Conservation (phyloP, 2,888 invertebrate species). For the Prosapia bicincta region DNA sequence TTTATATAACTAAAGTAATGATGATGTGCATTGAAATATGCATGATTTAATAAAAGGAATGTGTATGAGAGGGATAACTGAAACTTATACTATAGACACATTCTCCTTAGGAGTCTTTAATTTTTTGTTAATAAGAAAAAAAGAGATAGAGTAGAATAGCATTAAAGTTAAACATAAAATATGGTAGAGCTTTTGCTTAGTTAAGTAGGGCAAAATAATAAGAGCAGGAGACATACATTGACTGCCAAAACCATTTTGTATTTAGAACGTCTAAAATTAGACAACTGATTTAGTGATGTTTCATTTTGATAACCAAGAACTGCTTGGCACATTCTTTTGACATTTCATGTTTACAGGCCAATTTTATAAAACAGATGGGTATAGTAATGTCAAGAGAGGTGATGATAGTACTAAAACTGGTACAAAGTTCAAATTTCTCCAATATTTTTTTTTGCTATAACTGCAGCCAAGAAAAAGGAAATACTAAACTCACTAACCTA, state of each 20-base stretch:
- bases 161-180: not conserved
- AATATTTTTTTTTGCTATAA: too few species aligned
- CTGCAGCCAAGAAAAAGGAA: too few species aligned
- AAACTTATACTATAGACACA: too few species aligned
- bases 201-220: not conserved
- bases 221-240: not conserved
- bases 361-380: not conserved
- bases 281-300: not conserved
- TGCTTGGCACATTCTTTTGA: not conserved
- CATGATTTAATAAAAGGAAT: too few species aligned
- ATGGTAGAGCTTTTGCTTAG: too few species aligned
- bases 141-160: not conserved
- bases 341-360: not conserved
- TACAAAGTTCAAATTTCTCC: too few species aligned
- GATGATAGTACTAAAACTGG: not conserved
- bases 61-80: too few species aligned
- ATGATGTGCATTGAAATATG: too few species aligned
- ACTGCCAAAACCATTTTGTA: not conserved
- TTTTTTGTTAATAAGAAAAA: too few species aligned
- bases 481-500: too few species aligned
- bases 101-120: too few species aligned
- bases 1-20: too few species aligned
- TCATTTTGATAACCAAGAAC: not conserved
- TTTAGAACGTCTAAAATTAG: not conserved
- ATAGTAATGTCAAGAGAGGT: not conserved